Evolutionary conservation across 2,888 invertebrate genomes (phyloP).

Genomic region (Acholoe squamosa): DNA sequence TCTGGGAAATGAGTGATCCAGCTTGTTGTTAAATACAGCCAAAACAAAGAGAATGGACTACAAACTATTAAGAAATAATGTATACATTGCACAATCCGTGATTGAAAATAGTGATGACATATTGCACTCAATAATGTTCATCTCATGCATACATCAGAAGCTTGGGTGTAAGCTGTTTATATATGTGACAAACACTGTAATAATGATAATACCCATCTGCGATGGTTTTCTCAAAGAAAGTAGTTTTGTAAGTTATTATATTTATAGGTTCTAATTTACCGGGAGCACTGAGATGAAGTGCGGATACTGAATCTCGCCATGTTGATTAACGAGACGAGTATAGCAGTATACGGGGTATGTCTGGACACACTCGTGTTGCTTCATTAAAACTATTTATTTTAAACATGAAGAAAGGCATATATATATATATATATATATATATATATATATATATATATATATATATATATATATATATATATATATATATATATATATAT

Average conservation of each 20-base stretch:
- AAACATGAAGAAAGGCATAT: not conserved
- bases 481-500: too few relatives aligned
- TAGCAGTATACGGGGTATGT: not conserved
- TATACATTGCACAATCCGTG: not conserved
- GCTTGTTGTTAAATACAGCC: not conserved
- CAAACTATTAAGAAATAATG: not conserved
- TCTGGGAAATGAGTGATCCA: not conserved
- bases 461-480: too few relatives aligned
- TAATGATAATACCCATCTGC: conserved; percentile 35
- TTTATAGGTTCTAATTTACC: conserved; percentile 29
- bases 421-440: too few relatives aligned
- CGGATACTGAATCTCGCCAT: conserved; percentile 1
- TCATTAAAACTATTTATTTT: conserved; percentile 44
- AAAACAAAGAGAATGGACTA: not conserved
- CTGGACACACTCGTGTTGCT: not conserved
- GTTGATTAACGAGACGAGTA: not conserved
- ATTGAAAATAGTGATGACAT: not conserved
- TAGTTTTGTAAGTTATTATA: conserved; percentile 44
- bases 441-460: too few relatives aligned
- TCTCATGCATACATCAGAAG: not conserved
- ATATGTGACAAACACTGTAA: not conserved
- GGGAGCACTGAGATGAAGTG: not conserved
- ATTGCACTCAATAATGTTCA: not conserved
- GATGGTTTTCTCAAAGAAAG: conserved; percentile 17
- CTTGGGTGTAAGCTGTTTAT: not conserved